Conservation (phyloP, 2,113 vertebrate species). For the Anas platyrhynchos region DNA sequence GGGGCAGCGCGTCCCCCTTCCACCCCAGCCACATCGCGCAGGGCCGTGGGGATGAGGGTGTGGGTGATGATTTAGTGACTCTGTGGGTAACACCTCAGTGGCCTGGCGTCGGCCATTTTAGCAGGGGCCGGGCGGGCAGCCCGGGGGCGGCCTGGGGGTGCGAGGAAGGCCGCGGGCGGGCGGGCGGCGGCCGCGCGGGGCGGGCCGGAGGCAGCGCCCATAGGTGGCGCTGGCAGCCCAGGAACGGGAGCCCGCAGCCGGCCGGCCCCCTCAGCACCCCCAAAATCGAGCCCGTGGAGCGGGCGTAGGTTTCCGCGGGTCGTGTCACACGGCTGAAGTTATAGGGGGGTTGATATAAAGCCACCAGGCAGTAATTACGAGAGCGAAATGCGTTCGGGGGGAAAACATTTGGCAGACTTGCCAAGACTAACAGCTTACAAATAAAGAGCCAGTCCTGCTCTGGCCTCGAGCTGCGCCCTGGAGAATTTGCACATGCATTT, state of each 20-base stretch:
- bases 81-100: too few species aligned
- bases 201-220: neutral
- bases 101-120: too few species aligned
- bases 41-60: too few species aligned
- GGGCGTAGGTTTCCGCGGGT: conserved; percentile 21
- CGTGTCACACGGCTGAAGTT: conserved; percentile 56
- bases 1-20: too few species aligned
- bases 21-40: too few species aligned
- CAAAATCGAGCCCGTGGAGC: neutral
- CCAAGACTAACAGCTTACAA: conserved; percentile 63
- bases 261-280: neutral
- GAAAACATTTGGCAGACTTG: conserved; percentile 27
- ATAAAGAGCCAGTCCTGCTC: conserved; percentile 35
- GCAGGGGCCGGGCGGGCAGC: too few species aligned
- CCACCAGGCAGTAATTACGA: conserved; percentile 60
- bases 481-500: conserved; percentile 53
- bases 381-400: conserved; percentile 59
- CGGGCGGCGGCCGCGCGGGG: neutral
- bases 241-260: conserved; percentile 45
- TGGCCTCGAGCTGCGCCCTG: conserved; percentile 55
- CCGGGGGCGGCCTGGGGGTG: neutral
- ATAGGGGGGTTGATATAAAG: conserved; percentile 45
- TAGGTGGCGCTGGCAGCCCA: conserved; percentile 82
- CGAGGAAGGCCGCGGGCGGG: neutral
- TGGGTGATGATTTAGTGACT: too few species aligned